Evolutionary conservation across 2,113 vertebrate species (phyloP).

Genomic region (Proterorhinus semilunaris): DNA sequence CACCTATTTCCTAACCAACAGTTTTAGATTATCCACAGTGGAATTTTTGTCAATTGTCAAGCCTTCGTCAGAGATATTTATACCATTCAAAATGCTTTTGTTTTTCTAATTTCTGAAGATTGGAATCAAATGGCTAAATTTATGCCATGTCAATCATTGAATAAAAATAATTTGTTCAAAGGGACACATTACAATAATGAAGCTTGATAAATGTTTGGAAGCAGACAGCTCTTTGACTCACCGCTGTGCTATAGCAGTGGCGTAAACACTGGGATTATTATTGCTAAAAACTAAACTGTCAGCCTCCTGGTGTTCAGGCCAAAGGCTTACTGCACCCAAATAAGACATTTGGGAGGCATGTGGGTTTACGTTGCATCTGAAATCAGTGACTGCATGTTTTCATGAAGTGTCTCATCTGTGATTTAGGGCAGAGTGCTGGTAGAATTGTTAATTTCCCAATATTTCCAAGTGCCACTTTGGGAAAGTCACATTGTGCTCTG

Average conservation of each 20-base stretch:
- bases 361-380: conserved; percentile 58
- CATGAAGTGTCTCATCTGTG: conserved; percentile 30
- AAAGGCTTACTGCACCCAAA: conserved; percentile 45
- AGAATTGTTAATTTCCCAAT: conserved; percentile 19
- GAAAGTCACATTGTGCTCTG: conserved; percentile 9
- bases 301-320: conserved; percentile 11
- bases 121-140: not conserved
- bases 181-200: not conserved
- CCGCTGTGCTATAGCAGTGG: conserved; percentile 4
- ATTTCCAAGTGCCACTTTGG: conserved; percentile 17
- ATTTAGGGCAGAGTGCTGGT: conserved; percentile 26
- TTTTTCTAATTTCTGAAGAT: conserved; percentile 1
- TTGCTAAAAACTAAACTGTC: conserved; percentile 14
- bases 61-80: conserved; percentile 13
- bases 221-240: conserved; percentile 4
- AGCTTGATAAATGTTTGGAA: not conserved
- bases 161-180: conserved; percentile 2
- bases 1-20: not conserved
- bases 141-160: not conserved
- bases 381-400: conserved; percentile 44
- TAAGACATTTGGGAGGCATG: conserved; percentile 39
- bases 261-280: conserved; percentile 15
- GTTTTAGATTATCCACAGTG: not conserved
- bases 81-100: conserved; percentile 11
- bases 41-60: not conserved